Evolutionary conservation across 2,797 vertebrate species (phyloP).

Genomic region (Fistularia commersonii): DNA sequence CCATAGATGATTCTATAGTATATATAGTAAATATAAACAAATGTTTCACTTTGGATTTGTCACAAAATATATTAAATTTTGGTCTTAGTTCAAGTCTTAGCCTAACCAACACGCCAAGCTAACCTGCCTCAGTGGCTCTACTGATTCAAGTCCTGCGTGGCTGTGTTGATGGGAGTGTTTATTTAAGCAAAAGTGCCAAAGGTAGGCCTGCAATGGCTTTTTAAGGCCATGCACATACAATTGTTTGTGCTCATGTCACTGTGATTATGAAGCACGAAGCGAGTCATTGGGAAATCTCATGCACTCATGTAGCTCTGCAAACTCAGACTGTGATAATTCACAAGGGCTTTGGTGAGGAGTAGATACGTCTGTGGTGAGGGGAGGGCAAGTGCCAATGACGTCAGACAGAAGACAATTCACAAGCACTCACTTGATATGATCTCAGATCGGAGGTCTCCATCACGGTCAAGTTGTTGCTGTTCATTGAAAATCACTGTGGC

Average conservation of each 20-base stretch:
- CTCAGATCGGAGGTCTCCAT: conserved; percentile 33
- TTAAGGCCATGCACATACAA: conserved; percentile 70
- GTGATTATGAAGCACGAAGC: conserved; percentile 69
- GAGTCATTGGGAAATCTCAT: conserved; percentile 74
- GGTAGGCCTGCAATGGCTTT: conserved; percentile 71
- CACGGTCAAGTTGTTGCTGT: conserved; percentile 26
- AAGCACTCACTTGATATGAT: conserved; percentile 44
- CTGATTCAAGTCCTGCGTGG: neutral
- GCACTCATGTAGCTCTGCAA: conserved; percentile 78
- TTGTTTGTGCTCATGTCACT: conserved; percentile 68
- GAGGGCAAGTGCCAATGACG: conserved; percentile 60
- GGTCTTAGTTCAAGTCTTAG: neutral
- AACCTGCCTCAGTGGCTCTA: too few species aligned
- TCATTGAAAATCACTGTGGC: too few species aligned
- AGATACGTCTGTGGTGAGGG: conserved; percentile 40
- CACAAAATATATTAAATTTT: too few species aligned
- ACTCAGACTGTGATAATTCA: conserved; percentile 34
- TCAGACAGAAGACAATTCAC: conserved; percentile 47
- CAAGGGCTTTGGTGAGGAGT: conserved; percentile 36
- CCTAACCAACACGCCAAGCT: too few species aligned
- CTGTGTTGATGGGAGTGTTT: conserved; percentile 8
- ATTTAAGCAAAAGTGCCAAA: conserved; percentile 71
- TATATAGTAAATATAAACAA: too few species aligned
- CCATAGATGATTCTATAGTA: too few species aligned
- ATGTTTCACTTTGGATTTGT: too few species aligned